Conservation (phyloP, 2,113 vertebrate species). For the Eonycteris spelaea region DNA sequence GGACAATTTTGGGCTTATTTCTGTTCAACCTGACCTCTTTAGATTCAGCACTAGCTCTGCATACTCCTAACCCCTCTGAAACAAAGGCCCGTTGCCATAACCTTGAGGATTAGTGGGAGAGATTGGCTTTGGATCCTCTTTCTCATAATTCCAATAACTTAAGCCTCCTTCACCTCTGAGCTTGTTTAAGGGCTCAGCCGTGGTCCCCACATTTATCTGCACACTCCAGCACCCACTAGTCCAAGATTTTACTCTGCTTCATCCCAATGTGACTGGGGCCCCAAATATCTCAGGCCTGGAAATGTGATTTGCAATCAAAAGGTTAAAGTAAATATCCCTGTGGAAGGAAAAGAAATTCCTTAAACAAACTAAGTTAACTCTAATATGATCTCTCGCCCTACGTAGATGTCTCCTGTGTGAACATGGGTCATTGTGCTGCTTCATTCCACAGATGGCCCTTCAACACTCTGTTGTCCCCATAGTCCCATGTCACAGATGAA, state of each 20-base stretch:
- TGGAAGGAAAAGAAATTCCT: neutral
- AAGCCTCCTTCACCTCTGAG: neutral
- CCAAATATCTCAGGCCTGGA: neutral
- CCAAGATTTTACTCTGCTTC: neutral
- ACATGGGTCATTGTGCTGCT: fast-evolving
- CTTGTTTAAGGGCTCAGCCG: neutral
- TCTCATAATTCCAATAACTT: neutral
- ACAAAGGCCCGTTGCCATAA: neutral
- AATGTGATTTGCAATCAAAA: neutral
- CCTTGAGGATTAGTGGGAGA: neutral
- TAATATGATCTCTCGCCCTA: fast-evolving
- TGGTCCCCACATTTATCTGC: neutral
- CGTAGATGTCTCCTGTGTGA: no score
- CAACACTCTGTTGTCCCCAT: fast-evolving
- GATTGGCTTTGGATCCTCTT: neutral
- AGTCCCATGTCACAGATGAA: neutral
- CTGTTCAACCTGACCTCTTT: neutral
- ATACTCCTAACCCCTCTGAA: fast-evolving
- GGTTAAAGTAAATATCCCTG: neutral
- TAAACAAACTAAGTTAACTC: neutral
- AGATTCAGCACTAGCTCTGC: neutral
- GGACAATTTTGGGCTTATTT: neutral
- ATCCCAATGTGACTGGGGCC: neutral
- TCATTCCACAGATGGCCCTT: fast-evolving
- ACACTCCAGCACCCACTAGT: no score